Evolutionary conservation across 1,140 invertebrate species (phyloP).

Genomic region (Trichoplusia ni): DNA sequence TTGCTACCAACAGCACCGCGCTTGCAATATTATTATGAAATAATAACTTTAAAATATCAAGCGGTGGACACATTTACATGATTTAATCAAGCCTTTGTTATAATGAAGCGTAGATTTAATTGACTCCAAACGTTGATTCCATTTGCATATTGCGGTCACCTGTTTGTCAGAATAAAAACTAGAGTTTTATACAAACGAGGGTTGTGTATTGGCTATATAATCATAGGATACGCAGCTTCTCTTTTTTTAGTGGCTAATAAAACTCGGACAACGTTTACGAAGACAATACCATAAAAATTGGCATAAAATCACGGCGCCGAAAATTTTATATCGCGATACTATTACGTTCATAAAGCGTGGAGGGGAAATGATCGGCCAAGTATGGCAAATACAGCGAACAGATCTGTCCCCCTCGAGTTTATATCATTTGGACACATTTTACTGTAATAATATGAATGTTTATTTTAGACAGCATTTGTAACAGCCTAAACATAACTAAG

Average conservation of each 20-base stretch:
- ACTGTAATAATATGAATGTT: conserved; percentile 12
- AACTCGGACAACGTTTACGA: conserved; percentile 73
- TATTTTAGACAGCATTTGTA: conserved; percentile 2
- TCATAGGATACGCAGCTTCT: conserved; percentile 47
- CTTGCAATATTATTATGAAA: conserved; percentile 38
- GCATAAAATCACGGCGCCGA: conserved; percentile 75
- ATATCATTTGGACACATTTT: conserved; percentile 6
- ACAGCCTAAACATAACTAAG: too few relatives aligned
- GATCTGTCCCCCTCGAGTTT: conserved; percentile 5
- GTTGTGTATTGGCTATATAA: conserved; percentile 35
- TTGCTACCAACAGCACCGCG: conserved; percentile 40
- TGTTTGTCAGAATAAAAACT: conserved; percentile 3
- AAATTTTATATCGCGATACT: conserved; percentile 66
- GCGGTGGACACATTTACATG: conserved; percentile 33
- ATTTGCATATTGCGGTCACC: conserved; percentile 17
- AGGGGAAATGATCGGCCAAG: conserved; percentile 60
- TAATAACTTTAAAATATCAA: conserved; percentile 42
- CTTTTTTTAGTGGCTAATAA: conserved; percentile 71
- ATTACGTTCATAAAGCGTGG: conserved; percentile 62
- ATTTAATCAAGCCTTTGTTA: conserved; percentile 36
- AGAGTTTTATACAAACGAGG: neutral
- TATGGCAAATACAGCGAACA: conserved; percentile 37
- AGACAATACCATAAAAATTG: conserved; percentile 77
- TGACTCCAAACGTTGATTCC: conserved; percentile 8
- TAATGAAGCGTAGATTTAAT: conserved; percentile 31